Base-by-base conservation (phyloP, 2,113 vertebrate genomes). In the Siniperca chuatsi region DNA sequence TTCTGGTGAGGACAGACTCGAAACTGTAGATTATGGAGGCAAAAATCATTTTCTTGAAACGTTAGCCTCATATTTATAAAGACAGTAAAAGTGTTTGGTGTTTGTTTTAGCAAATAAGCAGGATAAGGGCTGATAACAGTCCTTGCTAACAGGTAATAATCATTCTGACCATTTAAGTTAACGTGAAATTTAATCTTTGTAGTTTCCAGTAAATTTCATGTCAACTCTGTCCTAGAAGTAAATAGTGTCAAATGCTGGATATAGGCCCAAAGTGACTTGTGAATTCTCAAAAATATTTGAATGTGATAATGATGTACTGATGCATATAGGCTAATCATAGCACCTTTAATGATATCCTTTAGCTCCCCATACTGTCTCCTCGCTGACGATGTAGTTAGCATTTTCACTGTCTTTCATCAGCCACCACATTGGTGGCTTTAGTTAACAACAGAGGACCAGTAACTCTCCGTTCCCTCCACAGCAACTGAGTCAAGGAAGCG, bases 401-500 rank as follows among this genome's bases (percentile, higher is more conserved):
- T 65, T 40, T 75, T 40, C 68, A 65, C 15, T 71, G 48, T 33
- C 55, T 78, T 65, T 81, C 79, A 78, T 80, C 68, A 78, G 72
- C 52, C 52, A 21, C 20, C 20, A 55, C 52, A 74, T 42, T 8
- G 66, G 37, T 33, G 62, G 35, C 48, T 79, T 40, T 37, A 65
- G 50, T 67, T 54, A 66, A 46, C 61, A 40, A 66, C 66, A 37
- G 58, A 82, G 62, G 33, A 62, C 55, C 33, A 55, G 46, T 69
- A 7, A 50, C 37, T 65, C 44, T 81, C 65, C 4, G 8, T 50
- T 87, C 37, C 61, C 73, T 75, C 62, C 69, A 75, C 84, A 86
- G 72, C 65, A n/a, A 78, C 78, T 67, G 80, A 90, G 89, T 81
- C 80, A 83, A 76, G 71, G 77, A 76, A 80, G 89, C 50, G 57